A percentile compares a stretch with the other conserved stretches of the same genome.
Conservation (phyloP, 1,140 invertebrate genomes). For the Drosophila navojoa region DNA sequence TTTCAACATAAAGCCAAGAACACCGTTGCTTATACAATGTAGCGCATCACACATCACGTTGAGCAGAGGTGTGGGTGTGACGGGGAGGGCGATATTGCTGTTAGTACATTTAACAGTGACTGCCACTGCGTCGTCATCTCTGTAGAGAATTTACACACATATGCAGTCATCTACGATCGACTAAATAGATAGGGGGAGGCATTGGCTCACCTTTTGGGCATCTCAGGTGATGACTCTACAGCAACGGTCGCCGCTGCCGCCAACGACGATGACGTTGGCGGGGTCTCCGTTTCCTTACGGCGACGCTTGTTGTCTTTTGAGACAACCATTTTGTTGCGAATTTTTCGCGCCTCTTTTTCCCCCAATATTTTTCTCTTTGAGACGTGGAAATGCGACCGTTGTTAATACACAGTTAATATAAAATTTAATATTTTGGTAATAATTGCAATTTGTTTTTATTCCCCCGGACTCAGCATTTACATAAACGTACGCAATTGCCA, state of each 20-base stretch:
- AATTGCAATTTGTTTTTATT: conserved; percentile 41
- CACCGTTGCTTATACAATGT: conserved; percentile 48
- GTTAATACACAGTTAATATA: conserved; percentile 31
- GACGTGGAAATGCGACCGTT: conserved; percentile 20
- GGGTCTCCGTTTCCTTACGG: conserved; percentile 77
- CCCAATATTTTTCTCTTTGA: conserved; percentile 41
- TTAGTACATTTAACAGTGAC: conserved; percentile 19
- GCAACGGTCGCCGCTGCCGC: conserved; percentile 51
- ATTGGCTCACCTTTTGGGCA: conserved; percentile 80
- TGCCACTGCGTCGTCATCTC: conserved; percentile 70
- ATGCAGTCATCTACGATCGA: conserved; percentile 27
- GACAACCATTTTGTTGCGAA: conserved; percentile 83
- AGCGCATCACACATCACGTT: conserved; percentile 28
- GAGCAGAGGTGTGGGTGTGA: conserved; percentile 5
- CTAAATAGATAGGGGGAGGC: conserved; percentile 26
- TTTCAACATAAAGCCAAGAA: conserved; percentile 21
- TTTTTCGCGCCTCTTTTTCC: conserved; percentile 77
- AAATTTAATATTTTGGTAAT: conserved; percentile 3
- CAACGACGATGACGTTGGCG: conserved; percentile 60
- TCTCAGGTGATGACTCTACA: conserved; percentile 83
- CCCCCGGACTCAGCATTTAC: conserved; percentile 36
- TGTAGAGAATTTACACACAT: conserved; percentile 46
- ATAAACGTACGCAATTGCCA: conserved; percentile 55
- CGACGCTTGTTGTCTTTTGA: conserved; percentile 83
- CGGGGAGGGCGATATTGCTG: conserved; percentile 1